Percentiles rank a stretch among this genome's conserved stretches.
These are phyloP conservation scores for Microcebus tavaratra DNA, from an alignment of 2,113 vertebrate species.

Conservation along the genomic window DNA sequence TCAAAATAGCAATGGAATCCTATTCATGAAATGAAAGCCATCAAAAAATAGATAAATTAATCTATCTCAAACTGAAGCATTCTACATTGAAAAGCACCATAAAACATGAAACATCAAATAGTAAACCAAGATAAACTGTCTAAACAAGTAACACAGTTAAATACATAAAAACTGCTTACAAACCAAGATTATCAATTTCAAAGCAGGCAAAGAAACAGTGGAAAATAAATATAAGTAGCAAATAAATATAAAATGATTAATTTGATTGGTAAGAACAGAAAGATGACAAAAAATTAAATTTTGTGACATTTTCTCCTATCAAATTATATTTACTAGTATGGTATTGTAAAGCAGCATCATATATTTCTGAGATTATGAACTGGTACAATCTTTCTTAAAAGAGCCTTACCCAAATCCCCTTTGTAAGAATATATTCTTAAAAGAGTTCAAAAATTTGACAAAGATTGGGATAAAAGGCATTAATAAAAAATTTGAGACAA, in stretches of 20 bases:
- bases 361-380: constrained; percentile 1
- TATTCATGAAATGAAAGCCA: background rate
- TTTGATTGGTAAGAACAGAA: constrained; percentile 5
- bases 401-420: background rate
- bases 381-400: background rate
- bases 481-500: background rate
- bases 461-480: constrained; percentile 18
- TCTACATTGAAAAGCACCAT: background rate
- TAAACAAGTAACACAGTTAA: background rate
- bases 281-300: background rate
- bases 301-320: constrained; percentile 8
- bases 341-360: background rate
- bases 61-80: background rate
- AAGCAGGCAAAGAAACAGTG: background rate
- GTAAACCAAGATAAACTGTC: background rate
- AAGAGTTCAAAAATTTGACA: background rate
- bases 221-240: background rate
- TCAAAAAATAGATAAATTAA: background rate
- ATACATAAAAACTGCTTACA: background rate
- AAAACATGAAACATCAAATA: too few species aligned
- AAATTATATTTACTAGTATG: background rate
- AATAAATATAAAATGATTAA: background rate
- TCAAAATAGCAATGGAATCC: background rate
- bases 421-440: background rate
- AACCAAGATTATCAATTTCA: background rate